Conservation (phyloP, 2,888 invertebrate species). For the Corbicula japonica region DNA sequence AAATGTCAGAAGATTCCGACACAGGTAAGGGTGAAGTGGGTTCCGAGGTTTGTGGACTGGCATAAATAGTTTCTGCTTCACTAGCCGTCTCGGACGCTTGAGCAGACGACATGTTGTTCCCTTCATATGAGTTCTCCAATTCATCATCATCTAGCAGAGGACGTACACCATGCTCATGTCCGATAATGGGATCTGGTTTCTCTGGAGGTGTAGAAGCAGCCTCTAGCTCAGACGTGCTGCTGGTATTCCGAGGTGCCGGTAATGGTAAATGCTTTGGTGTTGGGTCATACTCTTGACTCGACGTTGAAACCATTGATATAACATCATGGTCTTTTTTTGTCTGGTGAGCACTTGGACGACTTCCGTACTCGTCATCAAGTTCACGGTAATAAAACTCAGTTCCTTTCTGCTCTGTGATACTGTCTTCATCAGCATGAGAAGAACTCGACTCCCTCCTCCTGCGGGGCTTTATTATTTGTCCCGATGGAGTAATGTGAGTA, state of each 20-base stretch:
- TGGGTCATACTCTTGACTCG: slow-evolving; percentile 69
- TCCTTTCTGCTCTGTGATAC: slow-evolving; percentile 82
- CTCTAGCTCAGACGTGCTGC: slow-evolving; percentile 42
- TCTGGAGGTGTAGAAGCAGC: slow-evolving; percentile 43
- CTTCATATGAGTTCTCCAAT: slow-evolving; percentile 86
- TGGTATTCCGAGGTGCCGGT: slow-evolving; percentile 28
- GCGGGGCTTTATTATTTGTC: slow-evolving; percentile 33
- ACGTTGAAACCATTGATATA: slow-evolving; percentile 63
- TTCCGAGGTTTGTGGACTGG: slow-evolving; percentile 35
- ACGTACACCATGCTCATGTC: slow-evolving; percentile 92
- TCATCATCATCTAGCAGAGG: slow-evolving; percentile 93
- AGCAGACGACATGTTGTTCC: slow-evolving; percentile 18
- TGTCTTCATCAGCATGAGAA: slow-evolving; percentile 84
- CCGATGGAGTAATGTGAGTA: slow-evolving; percentile 48
- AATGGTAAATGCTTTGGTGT: slow-evolving; percentile 55
- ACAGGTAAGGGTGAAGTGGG: slow-evolving; percentile 66
- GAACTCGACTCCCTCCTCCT: slow-evolving; percentile 81
- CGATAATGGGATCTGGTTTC: slow-evolving; percentile 88
- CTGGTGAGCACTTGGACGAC: slow-evolving; percentile 75
- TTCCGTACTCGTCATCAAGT: slow-evolving; percentile 85
- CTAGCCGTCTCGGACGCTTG: slow-evolving; percentile 6
- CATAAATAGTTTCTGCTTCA: slow-evolving; percentile 50
- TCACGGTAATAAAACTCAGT: slow-evolving; percentile 83
- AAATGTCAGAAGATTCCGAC: slow-evolving; percentile 77
- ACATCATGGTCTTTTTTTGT: slow-evolving; percentile 68